Percentiles rank a stretch among this genome's conserved stretches.
Evolutionary conservation across 1,140 invertebrate species (phyloP).

Genomic region (Tetragonula clypearis): DNA sequence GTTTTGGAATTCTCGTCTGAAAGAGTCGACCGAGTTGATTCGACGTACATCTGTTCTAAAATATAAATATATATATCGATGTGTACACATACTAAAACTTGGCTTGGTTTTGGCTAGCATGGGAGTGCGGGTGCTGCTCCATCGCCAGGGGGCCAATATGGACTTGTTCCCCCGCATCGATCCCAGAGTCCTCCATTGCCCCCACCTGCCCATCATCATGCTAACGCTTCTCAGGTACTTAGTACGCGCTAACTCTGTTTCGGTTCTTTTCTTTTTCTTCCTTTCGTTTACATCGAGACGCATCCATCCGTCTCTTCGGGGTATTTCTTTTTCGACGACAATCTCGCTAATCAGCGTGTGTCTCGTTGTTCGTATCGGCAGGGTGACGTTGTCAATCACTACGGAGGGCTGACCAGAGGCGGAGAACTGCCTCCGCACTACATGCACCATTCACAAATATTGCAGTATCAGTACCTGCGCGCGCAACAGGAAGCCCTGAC

Average conservation of each 20-base stretch:
- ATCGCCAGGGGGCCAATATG: conserved; percentile 78
- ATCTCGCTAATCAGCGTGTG: background rate
- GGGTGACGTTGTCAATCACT: conserved; percentile 84
- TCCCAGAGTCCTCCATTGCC: conserved; percentile 85
- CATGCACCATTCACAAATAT: conserved; percentile 84
- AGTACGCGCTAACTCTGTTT: conserved; percentile 56
- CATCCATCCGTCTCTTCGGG: background rate
- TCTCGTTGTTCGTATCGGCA: conserved; percentile 71
- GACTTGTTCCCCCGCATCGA: conserved; percentile 78
- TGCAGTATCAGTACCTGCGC: conserved; percentile 89
- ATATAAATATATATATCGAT: background rate
- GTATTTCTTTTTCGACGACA: background rate
- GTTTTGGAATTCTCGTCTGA: too few species aligned
- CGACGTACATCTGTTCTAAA: background rate
- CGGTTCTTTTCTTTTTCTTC: background rate
- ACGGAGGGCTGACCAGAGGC: conserved; percentile 71
- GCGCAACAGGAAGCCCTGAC: conserved; percentile 84
- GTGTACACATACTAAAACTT: conserved; percentile 62
- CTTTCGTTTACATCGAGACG: background rate
- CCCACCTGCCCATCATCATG: conserved; percentile 91
- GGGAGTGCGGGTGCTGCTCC: conserved; percentile 76
- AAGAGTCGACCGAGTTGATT: too few species aligned
- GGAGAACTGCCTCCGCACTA: conserved; percentile 80
- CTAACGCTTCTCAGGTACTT: conserved; percentile 89
- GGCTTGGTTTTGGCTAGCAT: conserved; percentile 79